phyloP scores from a whole-genome alignment of 92 coral and sea anemone species.

The Parazoanthus darwini region DNA sequence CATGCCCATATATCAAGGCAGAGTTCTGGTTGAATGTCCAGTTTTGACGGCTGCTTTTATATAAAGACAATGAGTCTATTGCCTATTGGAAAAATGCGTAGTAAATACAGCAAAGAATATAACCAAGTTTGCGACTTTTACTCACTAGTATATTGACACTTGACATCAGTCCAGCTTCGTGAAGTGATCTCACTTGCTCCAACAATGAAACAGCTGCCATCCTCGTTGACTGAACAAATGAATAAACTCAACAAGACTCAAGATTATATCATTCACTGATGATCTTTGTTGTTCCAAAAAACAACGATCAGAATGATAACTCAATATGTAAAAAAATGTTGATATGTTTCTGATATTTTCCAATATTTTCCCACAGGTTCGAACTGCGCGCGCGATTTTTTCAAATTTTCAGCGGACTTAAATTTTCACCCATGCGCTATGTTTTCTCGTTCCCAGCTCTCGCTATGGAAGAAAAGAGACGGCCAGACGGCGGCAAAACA shows the following conservation, averaged over 20 bases:
- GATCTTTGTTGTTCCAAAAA: background rate
- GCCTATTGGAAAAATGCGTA: background rate
- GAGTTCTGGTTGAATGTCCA: too few relatives aligned
- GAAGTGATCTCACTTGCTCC: conserved; percentile 86
- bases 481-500: background rate
- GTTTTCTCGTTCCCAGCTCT: conserved; percentile 5
- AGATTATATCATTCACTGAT: background rate
- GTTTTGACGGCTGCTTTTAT: too few relatives aligned
- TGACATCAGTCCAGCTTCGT: conserved; percentile 84
- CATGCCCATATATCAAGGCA: too few relatives aligned
- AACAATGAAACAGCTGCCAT: conserved; percentile 60
- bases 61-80: too few relatives aligned
- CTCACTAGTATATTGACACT: conserved; percentile 80
- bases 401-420: conserved; percentile 9
- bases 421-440: background rate
- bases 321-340: too few relatives aligned
- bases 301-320: background rate
- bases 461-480: background rate
- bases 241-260: too few relatives aligned
- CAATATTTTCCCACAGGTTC: background rate
- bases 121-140: background rate
- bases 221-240: background rate
- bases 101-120: background rate
- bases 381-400: conserved; percentile 33
- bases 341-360: background rate